phyloP scores from a whole-genome alignment of 2,888 invertebrate genomes.

The Deilephila porcellus region DNA sequence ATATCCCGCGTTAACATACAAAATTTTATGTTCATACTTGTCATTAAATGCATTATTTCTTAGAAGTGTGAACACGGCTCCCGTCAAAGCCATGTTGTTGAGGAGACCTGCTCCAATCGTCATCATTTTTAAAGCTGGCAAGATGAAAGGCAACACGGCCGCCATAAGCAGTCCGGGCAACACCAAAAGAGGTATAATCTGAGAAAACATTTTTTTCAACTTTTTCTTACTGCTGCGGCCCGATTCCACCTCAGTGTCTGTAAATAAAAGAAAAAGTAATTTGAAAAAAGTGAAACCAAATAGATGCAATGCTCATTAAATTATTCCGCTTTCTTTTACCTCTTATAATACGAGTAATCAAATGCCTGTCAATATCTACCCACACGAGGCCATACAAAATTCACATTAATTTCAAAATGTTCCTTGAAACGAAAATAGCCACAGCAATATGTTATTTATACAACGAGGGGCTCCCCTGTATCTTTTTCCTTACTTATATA shows the following conservation, averaged over 20 bases:
- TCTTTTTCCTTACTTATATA: too few relatives aligned
- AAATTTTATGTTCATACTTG: conserved; percentile 79
- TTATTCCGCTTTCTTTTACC: conserved; percentile 30
- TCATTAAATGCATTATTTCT: conserved; percentile 86
- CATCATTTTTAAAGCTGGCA: conserved; percentile 88
- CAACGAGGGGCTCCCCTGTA: too few relatives aligned
- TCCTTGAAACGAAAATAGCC: too few relatives aligned
- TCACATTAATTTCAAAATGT: too few relatives aligned
- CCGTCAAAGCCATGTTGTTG: conserved; percentile 88
- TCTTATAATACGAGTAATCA: too few relatives aligned
- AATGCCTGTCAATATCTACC: too few relatives aligned
- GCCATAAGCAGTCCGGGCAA: conserved; percentile 87
- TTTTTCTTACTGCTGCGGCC: conserved; percentile 70
- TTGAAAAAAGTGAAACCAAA: conserved; percentile 33
- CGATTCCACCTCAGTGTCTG: conserved; percentile 55
- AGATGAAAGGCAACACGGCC: conserved; percentile 87
- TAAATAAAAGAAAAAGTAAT: conserved; percentile 41
- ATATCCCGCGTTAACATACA: conserved; percentile 85
- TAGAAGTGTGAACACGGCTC: conserved; percentile 84
- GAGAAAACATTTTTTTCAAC: conserved; percentile 64
- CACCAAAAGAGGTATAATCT: conserved; percentile 82
- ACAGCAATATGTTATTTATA: too few relatives aligned
- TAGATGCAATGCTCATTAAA: background rate
- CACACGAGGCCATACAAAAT: too few relatives aligned
- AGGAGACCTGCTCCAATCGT: conserved; percentile 85